These are phyloP conservation scores for Dolichomitus sp. DNA, from an alignment of 2,888 invertebrate genomes.

Conservation along the genomic window DNA sequence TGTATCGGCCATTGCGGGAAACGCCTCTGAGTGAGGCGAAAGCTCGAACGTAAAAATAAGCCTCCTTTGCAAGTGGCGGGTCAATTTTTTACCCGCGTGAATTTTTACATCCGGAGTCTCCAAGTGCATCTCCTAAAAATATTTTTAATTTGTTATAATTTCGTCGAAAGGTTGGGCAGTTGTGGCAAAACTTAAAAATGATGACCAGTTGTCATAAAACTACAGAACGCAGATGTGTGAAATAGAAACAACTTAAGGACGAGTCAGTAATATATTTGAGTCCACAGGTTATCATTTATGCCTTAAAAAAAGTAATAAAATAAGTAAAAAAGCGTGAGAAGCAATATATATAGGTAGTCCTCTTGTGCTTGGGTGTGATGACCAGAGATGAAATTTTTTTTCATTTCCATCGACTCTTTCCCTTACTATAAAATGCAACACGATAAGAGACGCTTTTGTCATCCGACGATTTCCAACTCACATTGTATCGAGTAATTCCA, in stretches of 20 bases:
- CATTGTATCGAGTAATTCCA: constrained; percentile 54
- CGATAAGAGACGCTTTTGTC: constrained; percentile 34
- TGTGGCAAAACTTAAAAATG: constrained; percentile 5
- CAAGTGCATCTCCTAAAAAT: neutral
- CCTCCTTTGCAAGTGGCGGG: constrained; percentile 4
- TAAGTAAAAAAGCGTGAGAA: constrained; percentile 1
- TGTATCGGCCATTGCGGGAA: constrained; percentile 52
- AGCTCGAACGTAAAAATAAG: constrained; percentile 44
- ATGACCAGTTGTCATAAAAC: neutral
- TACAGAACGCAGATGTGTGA: neutral
- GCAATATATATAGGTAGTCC: neutral
- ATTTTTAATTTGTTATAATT: constrained; percentile 25
- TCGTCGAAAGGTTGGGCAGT: neutral
- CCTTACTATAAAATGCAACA: neutral
- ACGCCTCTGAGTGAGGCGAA: constrained; percentile 55
- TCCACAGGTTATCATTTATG: constrained; percentile 18
- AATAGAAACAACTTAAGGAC: neutral
- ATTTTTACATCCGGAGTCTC: constrained; percentile 20
- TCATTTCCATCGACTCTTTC: constrained; percentile 21
- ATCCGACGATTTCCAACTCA: constrained; percentile 34
- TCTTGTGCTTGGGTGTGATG: constrained; percentile 19
- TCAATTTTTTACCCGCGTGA: constrained; percentile 24
- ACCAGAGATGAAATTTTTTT: constrained; percentile 43
- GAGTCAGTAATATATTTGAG: constrained; percentile 8
- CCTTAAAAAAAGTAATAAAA: constrained; percentile 28